Base-by-base conservation (phyloP, 2,888 invertebrate genomes). In the Cataglyphis rosenhaueri region DNA sequence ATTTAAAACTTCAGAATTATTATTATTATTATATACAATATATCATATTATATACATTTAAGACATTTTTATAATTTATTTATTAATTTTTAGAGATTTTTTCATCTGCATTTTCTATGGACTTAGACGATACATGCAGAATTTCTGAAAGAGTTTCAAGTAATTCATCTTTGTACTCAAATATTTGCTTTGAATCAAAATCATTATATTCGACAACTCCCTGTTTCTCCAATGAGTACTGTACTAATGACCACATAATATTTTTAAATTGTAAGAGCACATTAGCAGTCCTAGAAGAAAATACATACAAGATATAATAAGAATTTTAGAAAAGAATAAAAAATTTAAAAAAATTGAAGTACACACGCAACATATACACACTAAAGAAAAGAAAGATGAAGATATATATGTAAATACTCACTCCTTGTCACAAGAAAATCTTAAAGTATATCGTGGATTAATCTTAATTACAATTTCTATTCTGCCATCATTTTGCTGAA, bases 191-290 rank as follows among this genome's bases (percentile, higher is more conserved):
- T 5, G 81, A 6, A n/a, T 65, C 0, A 12, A 75, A n/a, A 55
- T 89, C 68, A 6, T 32, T 68, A 4, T 73, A 0, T 15, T 29
- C 8, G 1, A 61, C 8, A 3, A 29, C 38, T 44, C 86, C 91
- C 74, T 96, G 94, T 41, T 95, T 94, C 62, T 95, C 94, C 25
- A 96, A 93, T 87, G 95, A 95, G 86, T 95, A 96, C 4, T 95
- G 90, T 10, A 95, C 93, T 1, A 95, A 93, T 5, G 90, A 92
- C 95, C 95, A 95, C 3, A 96, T 91, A 92, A 95, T 94, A 86
- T 95, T 94, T 25, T 95, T 94, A 0, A 95, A 93, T 86, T 94
- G 92, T 0, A 96, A 75, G 6, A 96, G 91, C 6, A 88, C 59
- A 3, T 95, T 91, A 0, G 95, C 96, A 93, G 96, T 95, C 48